Evolutionary conservation across 92 coral and sea anemone genomes (phyloP), one percentile per base, ranked within the genome.

Genomic region (Epizoanthus stellaris): DNA sequence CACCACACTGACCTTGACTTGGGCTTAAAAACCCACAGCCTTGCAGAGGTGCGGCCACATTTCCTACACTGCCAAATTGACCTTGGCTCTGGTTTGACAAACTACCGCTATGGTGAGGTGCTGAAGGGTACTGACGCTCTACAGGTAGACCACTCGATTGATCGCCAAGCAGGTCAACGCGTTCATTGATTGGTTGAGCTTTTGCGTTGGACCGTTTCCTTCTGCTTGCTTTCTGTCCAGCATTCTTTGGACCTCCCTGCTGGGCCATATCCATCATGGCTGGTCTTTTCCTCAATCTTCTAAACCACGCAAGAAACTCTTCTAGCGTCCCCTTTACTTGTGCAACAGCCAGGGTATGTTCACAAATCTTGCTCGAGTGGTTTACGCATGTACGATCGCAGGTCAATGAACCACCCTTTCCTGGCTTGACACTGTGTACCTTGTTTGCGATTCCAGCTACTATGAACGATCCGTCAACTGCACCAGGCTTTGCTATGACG

Each of bases 391-490:
- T 8, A 6, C 88, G 82, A 45, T 90, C 93, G 36, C 93, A 87
- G 11, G 30, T 43, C 19, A 82, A 38, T 6, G 88, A 66, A n/a
- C 86, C 88, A 81, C 90, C 91, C 77, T 82, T 87, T 12, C 90
- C 88, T 17, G 85, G 86, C 12, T 71, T 86, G 15, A 90, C 93
- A 67, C 13, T 47, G 80, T 87, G 90, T 2, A 87, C 39, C 38
- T 87, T 87, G 62, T 90, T 87, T 9, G 63, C 76, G 20, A 47
- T 72, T 40, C 90, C 90, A 40, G 93, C 90, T 6, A 87, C 93
- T 12, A 77, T 87, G 34, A 74, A 90, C n/a, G 86, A 89, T 0
- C 89, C 89, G 54, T 89, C 83, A 7, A 63, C 19, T 3, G 92
- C 89, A 4, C 89, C 92, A n/a, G 86, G 83, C 74, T 84, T 88